Evolutionary conservation across 2,888 invertebrate species (phyloP).

Genomic region (Epistrophe grossulariae): DNA sequence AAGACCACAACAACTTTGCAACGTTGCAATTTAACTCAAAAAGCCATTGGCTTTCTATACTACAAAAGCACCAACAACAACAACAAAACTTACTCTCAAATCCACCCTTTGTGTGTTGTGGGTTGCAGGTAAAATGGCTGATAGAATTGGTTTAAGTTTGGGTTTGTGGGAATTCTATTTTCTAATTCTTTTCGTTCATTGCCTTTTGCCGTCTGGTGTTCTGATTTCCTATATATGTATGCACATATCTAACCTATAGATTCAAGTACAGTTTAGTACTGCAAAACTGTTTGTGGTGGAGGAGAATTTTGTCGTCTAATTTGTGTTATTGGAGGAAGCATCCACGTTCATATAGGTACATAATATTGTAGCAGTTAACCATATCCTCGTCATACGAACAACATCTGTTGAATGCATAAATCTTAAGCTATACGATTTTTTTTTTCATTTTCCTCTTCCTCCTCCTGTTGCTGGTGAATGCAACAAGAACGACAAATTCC

Average conservation of each 20-base stretch:
- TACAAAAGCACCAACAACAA: not conserved
- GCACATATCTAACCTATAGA: not conserved
- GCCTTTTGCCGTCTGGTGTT: constrained; percentile 20
- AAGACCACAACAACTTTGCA: constrained; percentile 60
- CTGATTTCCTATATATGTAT: constrained; percentile 21
- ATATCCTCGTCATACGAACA: constrained; percentile 66
- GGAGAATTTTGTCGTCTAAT: constrained; percentile 22
- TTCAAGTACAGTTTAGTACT: constrained; percentile 11
- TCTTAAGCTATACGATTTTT: constrained; percentile 47
- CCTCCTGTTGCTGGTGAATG: constrained; percentile 18
- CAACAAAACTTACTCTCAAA: constrained; percentile 37
- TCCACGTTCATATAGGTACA: not conserved
- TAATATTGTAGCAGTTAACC: constrained; percentile 54
- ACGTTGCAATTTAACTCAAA: constrained; percentile 20
- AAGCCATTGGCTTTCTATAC: constrained; percentile 53
- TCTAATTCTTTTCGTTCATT: constrained; percentile 46
- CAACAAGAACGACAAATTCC: constrained; percentile 61
- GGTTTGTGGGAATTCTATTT: constrained; percentile 18
- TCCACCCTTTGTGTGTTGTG: not conserved
- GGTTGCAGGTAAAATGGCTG: not conserved
- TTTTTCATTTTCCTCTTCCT: not conserved
- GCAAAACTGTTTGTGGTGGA: constrained; percentile 19
- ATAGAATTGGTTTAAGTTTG: too few species aligned
- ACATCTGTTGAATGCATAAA: constrained; percentile 74
- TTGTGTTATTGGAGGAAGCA: constrained; percentile 1